Conservation (phyloP, 2,113 vertebrate species). For the Ophthalmolycus amberensis region DNA sequence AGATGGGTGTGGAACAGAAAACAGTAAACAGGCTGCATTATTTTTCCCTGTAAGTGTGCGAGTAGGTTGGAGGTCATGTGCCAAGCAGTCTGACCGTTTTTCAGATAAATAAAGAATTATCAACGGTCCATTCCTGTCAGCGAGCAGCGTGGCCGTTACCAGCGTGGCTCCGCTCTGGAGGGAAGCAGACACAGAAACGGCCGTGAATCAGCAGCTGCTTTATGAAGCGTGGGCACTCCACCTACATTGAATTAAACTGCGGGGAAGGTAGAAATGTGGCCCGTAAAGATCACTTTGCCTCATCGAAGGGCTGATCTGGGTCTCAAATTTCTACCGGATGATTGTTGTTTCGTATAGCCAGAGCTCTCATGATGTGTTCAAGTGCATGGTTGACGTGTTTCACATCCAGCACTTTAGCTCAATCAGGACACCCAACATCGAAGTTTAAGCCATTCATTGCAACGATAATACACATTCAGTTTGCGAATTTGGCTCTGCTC, state of each 20-base stretch:
- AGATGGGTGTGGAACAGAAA: conserved; percentile 45
- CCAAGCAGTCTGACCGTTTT: conserved; percentile 40
- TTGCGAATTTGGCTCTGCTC: not conserved
- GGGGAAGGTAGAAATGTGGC: conserved; percentile 32
- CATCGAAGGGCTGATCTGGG: conserved; percentile 9
- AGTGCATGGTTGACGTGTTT: conserved; percentile 1
- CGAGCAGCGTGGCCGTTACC: conserved; percentile 38
- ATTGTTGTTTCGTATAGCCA: conserved; percentile 15
- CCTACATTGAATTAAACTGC: conserved; percentile 42
- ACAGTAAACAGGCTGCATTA: conserved; percentile 48
- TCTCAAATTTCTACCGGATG: conserved; percentile 23
- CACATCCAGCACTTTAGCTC: conserved; percentile 25
- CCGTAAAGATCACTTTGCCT: conserved; percentile 36
- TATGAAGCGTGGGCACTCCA: conserved; percentile 26
- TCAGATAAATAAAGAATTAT: conserved; percentile 40
- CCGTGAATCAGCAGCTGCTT: conserved; percentile 62
- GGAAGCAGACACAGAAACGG: conserved; percentile 36
- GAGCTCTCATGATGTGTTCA: conserved; percentile 5
- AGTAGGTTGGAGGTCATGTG: conserved; percentile 15
- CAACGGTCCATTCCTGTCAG: conserved; percentile 30
- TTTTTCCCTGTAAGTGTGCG: conserved; percentile 37
- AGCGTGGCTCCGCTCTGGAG: conserved; percentile 33
- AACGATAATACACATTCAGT: conserved; percentile 25
- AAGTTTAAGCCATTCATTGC: conserved; percentile 31
- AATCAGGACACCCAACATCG: conserved; percentile 33